phyloP scores from a whole-genome alignment of 2,888 invertebrate species.

The Drosophila rubida region DNA sequence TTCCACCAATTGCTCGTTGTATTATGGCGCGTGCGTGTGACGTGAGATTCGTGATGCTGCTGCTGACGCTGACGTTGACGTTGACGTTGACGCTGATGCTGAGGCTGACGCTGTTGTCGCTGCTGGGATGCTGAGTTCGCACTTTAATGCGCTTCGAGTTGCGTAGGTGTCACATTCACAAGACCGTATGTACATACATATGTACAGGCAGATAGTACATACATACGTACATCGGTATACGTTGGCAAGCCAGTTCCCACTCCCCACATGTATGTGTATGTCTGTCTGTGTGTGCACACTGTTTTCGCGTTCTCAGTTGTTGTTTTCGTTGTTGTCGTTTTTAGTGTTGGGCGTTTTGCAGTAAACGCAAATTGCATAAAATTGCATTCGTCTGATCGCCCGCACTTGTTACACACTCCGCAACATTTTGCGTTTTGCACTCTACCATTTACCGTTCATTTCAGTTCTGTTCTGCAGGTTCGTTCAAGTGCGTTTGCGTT shows the following conservation, averaged over 20 bases:
- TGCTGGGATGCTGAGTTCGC: too few species aligned
- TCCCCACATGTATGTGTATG: conserved; percentile 13
- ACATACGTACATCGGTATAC: conserved; percentile 58
- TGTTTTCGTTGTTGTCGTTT: conserved; percentile 13
- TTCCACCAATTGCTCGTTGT: conserved; percentile 39
- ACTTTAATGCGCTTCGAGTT: conserved; percentile 63
- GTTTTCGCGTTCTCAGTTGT: conserved; percentile 12
- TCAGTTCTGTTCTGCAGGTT: background rate
- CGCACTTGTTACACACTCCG: conserved; percentile 8
- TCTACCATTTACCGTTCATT: background rate
- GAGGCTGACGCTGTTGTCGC: too few species aligned
- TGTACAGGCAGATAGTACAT: conserved; percentile 25
- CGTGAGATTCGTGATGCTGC: background rate
- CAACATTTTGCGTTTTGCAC: background rate
- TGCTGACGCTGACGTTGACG: too few species aligned
- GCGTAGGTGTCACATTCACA: conserved; percentile 63
- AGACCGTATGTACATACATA: conserved; percentile 44
- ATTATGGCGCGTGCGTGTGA: conserved; percentile 48
- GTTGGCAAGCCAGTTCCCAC: conserved; percentile 29
- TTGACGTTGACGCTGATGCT: too few species aligned
- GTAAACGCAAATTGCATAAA: conserved; percentile 26
- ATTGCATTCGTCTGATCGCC: conserved; percentile 4
- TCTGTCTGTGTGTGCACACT: conserved; percentile 2
- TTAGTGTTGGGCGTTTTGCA: conserved; percentile 27
- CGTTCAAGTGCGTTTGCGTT: conserved; percentile 1